These are phyloP conservation scores for Dermatemys mawii DNA, from an alignment of 2,113 vertebrate genomes.

Conservation along the genomic window DNA sequence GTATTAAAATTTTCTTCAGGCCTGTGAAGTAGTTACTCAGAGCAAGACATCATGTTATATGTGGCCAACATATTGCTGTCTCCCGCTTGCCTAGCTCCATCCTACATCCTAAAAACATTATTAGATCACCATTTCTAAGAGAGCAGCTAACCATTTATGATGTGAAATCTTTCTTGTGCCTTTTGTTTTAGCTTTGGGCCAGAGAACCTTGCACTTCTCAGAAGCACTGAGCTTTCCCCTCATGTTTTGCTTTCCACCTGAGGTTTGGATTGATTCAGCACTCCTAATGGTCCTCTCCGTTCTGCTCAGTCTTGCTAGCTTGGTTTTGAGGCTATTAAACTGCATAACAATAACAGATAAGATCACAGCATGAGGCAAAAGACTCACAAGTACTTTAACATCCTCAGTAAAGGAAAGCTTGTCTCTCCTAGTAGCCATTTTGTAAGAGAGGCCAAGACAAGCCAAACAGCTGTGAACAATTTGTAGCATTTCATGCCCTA, in stretches of 20 bases:
- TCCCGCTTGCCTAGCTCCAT: not conserved
- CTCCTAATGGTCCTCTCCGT: not conserved
- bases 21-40: constrained; percentile 41
- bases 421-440: not conserved
- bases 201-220: not conserved
- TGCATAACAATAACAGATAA: not conserved
- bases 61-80: constrained; percentile 37
- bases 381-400: not conserved
- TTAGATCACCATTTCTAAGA: constrained; percentile 12
- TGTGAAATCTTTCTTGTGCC: not conserved
- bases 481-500: constrained; percentile 32
- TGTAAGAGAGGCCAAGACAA: constrained; percentile 27
- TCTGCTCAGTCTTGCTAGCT: not conserved
- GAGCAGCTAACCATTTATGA: not conserved
- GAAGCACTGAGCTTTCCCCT: not conserved
- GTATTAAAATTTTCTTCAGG: constrained; percentile 43
- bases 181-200: not conserved
- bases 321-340: not conserved
- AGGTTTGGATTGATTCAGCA: not conserved
- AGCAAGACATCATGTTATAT: constrained; percentile 47
- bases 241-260: not conserved
- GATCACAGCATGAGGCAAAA: constrained; percentile 2
- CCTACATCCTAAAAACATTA: not conserved
- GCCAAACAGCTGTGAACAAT: constrained; percentile 26
- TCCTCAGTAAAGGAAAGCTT: not conserved